Evolutionary conservation across 2,797 vertebrate genomes (phyloP), one percentile per base, ranked within the genome.

Genomic region (Ptychobarbus kaznakovi): DNA sequence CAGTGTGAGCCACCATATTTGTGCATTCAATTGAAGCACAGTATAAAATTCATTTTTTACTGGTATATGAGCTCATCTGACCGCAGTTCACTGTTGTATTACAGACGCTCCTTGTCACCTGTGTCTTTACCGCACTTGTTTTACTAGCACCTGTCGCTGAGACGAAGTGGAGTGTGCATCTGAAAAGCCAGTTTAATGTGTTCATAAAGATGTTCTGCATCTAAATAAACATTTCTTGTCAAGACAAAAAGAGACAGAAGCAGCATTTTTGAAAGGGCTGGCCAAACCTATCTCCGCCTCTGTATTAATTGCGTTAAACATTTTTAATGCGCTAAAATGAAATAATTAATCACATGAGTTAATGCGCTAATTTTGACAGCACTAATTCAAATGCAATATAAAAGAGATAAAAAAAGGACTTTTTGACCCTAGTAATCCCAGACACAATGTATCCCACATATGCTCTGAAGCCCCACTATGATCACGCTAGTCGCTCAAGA

Each of bases 361-460:
- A 58, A 58, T 9, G 1, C 8, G 0, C 6, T 53, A 18, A 53
- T 53, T 53, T 18, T 53, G 49, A 53, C 49, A 53, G 1, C 16
- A 18, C 16, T 18, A 53, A 53, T 20, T 53, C 49, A 49, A 49
- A 49, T 42, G n/a, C 9, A 73, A n/a, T 16, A 79, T 69, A 42
- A 40, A 28, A 20, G 38, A 70, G 8, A 53, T 58, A 68, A 80
- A 79, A 79, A 86, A 69, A 38, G 65, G 70, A 85, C 81, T 75
- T 85, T 58, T 76, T 82, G 68, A 78, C 68, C 66, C 38, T 10
- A 16, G 25, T 73, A 58, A 68, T 73, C 53, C 35, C 46, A 77
- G 32, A 70, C 35, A 75, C 53, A 56, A 35, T 56, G n/a, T 35
- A 75, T 46, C 72, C 40, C 44, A 85, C 69, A 44, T 69, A 25